phyloP scores from a whole-genome alignment of 2,797 vertebrate genomes.

The Meriones psammophilus region DNA sequence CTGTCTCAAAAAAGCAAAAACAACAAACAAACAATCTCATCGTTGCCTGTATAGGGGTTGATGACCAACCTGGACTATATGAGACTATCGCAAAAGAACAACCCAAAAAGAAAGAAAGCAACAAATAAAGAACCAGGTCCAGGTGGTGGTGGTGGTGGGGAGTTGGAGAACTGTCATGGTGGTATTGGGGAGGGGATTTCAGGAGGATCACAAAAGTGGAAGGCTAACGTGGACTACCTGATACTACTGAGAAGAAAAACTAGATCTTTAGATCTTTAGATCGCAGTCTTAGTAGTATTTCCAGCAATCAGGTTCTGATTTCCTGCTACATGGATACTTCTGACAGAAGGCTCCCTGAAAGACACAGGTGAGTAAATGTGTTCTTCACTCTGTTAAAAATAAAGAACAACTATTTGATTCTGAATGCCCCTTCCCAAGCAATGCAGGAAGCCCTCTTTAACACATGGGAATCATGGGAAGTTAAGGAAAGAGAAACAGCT shows the following conservation, averaged over 20 bases:
- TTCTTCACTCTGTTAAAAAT: slow-evolving; percentile 35
- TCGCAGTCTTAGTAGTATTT: neutral
- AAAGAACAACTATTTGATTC: slow-evolving; percentile 52
- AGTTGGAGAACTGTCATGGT: neutral
- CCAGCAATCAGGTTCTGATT: neutral
- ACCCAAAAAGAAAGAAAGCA: neutral
- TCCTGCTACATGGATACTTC: neutral
- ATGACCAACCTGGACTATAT: neutral
- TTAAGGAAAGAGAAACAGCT: slow-evolving; percentile 31
- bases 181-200: no score
- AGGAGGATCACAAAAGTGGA: neutral
- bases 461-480: neutral
- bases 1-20: no score
- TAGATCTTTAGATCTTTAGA: neutral
- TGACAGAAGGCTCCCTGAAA: neutral
- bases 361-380: slow-evolving; percentile 48
- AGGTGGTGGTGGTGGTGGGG: no score
- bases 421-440: neutral
- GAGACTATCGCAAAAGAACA: neutral
- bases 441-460: neutral
- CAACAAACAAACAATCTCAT: neutral
- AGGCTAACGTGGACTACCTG: neutral
- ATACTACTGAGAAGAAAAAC: neutral
- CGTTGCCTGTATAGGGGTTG: neutral
- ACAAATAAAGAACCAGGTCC: neutral